Percentiles rank a stretch among this genome's conserved stretches.
phyloP scores from a whole-genome alignment of 1,140 invertebrate species.

The Thalassaphorura encarpata region DNA sequence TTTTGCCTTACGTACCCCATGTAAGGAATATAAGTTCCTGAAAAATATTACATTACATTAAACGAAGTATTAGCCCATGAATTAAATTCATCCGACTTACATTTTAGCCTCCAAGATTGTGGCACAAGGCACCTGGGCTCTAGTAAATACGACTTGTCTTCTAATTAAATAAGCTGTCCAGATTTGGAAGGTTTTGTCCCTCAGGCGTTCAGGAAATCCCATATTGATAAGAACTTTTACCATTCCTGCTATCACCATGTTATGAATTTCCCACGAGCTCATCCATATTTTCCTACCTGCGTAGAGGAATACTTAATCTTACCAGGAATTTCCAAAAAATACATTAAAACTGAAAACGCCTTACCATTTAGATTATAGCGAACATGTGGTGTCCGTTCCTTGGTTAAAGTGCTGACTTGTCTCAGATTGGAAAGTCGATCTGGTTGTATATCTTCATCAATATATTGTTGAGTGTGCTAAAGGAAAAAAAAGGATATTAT shows the following conservation, averaged over 20 bases:
- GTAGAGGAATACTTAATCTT: conserved; percentile 35
- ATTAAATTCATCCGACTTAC: background rate
- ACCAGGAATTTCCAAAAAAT: conserved; percentile 10
- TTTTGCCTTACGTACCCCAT: conserved; percentile 38
- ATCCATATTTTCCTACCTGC: no score
- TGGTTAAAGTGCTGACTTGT: conserved; percentile 38
- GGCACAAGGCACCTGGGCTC: background rate
- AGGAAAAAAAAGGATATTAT: background rate
- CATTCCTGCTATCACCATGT: conserved; percentile 50
- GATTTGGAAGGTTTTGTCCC: conserved; percentile 48
- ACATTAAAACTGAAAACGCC: conserved; percentile 5
- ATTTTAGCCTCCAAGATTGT: background rate
- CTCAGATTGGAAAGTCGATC: conserved; percentile 24
- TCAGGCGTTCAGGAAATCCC: conserved; percentile 46
- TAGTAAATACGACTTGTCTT: conserved; percentile 47
- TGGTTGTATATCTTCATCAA: background rate
- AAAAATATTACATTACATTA: background rate
- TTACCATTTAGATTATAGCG: background rate
- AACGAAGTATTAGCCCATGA: background rate
- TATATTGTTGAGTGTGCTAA: conserved; percentile 6
- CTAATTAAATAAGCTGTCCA: conserved; percentile 52
- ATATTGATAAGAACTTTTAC: conserved; percentile 47
- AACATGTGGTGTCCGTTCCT: conserved; percentile 30
- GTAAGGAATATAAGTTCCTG: conserved; percentile 35
- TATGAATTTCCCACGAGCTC: conserved; percentile 56